phyloP scores from a whole-genome alignment of 2,113 vertebrate genomes.

The Archocentrus centrarchus region DNA sequence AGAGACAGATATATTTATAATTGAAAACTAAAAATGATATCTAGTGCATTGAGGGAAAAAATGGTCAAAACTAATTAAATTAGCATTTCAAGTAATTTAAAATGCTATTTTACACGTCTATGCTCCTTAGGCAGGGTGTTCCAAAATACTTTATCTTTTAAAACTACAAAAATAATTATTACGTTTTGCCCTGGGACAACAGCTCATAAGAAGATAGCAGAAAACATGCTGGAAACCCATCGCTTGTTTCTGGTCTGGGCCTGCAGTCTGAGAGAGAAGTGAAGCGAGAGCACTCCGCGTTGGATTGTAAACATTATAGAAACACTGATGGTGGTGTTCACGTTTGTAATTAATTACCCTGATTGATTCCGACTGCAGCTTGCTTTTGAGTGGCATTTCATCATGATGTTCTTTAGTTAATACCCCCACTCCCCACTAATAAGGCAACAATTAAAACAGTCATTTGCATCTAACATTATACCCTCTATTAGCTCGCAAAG shows the following conservation, averaged over 20 bases:
- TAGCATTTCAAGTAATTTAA: constrained; percentile 46
- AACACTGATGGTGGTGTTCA: constrained; percentile 60
- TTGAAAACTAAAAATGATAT: constrained; percentile 49
- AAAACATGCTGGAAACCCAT: constrained; percentile 1
- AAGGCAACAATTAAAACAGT: constrained; percentile 79
- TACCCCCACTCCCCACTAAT: constrained; percentile 64
- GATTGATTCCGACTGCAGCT: constrained; percentile 73
- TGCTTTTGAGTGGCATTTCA: constrained; percentile 78
- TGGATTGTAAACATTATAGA: constrained; percentile 69
- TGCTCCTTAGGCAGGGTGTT: constrained; percentile 35
- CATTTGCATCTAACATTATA: constrained; percentile 77
- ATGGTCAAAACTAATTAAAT: constrained; percentile 70
- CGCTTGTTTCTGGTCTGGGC: not conserved
- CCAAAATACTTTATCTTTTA: constrained; percentile 49
- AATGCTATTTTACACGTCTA: constrained; percentile 23
- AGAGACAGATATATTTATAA: constrained; percentile 47
- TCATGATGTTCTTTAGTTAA: constrained; percentile 78
- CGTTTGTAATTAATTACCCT: constrained; percentile 75
- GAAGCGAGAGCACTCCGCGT: constrained; percentile 30
- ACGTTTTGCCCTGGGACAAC: constrained; percentile 55
- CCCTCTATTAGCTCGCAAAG: constrained; percentile 66
- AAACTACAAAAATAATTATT: constrained; percentile 62
- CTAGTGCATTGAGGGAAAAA: constrained; percentile 12
- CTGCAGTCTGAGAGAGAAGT: constrained; percentile 20
- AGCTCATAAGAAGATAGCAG: constrained; percentile 34